phyloP scores from a whole-genome alignment of 1,140 invertebrate genomes.

The Scaptodrosophila lebanonensis region DNA sequence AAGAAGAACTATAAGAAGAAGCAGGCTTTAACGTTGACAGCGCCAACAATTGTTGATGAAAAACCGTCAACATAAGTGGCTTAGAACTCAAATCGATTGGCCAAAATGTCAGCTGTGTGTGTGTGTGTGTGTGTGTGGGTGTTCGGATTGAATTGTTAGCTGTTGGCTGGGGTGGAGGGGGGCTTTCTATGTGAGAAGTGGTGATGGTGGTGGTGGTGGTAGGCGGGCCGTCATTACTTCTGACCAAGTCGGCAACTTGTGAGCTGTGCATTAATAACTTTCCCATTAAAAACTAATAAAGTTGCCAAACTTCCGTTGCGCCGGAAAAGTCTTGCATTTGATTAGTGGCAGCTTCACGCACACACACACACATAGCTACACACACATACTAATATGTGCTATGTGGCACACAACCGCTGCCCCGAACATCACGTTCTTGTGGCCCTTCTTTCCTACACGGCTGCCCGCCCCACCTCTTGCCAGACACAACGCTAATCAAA shows the following conservation, averaged over 20 bases:
- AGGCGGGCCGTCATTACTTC: too few species aligned
- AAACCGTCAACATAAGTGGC: constrained; percentile 31
- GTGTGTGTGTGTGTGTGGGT: constrained; percentile 6
- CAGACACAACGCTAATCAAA: constrained; percentile 40
- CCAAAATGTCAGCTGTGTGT: background rate
- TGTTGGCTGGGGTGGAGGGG: too few species aligned
- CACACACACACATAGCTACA: constrained; percentile 1
- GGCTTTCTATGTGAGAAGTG: too few species aligned
- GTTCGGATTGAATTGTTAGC: constrained; percentile 25
- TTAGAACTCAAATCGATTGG: constrained; percentile 6
- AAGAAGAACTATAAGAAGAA: too few species aligned
- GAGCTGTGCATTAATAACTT: constrained; percentile 63
- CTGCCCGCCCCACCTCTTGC: constrained; percentile 23
- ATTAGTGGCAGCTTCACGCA: constrained; percentile 48
- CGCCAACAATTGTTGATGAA: too few species aligned
- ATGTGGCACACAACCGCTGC: constrained; percentile 36
- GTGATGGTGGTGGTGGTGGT: too few species aligned
- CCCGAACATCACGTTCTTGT: constrained; percentile 58
- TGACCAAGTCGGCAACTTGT: too few species aligned
- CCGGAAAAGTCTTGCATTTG: constrained; percentile 53
- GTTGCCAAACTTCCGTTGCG: constrained; percentile 58
- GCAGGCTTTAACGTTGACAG: too few species aligned
- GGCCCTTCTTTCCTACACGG: constrained; percentile 33
- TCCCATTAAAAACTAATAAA: constrained; percentile 74
- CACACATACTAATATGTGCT: background rate